A percentile compares a stretch with the other conserved stretches of the same genome.
Evolutionary conservation across 2,113 vertebrate genomes (phyloP).

Genomic region (Etheostoma spectabile): DNA sequence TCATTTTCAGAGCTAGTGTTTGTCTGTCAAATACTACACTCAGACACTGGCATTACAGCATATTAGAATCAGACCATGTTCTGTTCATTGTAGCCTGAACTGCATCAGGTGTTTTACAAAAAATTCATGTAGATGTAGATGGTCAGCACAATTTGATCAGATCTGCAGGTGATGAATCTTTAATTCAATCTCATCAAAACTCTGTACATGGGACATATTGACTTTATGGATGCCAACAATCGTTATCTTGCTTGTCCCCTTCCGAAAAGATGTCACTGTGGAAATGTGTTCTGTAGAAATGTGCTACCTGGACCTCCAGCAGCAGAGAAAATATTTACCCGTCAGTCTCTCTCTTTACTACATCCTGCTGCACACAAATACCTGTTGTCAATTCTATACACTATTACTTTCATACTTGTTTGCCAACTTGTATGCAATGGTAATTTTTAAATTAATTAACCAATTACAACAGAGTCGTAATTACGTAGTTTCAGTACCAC

Average conservation of each 20-base stretch:
- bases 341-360: neutral
- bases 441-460: neutral
- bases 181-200: neutral
- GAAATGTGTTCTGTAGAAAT: neutral
- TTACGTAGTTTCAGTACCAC: neutral
- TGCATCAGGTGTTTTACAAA: constrained; percentile 1
- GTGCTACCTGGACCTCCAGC: neutral
- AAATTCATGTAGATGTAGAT: neutral
- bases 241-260: neutral
- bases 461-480: neutral
- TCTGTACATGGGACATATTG: neutral
- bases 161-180: neutral
- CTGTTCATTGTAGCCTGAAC: neutral
- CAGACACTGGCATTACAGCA: constrained; percentile 1
- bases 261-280: neutral
- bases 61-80: constrained; percentile 15
- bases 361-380: neutral
- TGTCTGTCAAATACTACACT: constrained; percentile 27
- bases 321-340: neutral
- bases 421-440: neutral
- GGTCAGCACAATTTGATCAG: neutral
- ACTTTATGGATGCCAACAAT: neutral
- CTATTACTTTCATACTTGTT: neutral
- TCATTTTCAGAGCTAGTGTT: constrained; percentile 24
- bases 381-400: neutral